Conservation (phyloP, 2,113 vertebrate genomes). For the Xiphophorus couchianus region DNA sequence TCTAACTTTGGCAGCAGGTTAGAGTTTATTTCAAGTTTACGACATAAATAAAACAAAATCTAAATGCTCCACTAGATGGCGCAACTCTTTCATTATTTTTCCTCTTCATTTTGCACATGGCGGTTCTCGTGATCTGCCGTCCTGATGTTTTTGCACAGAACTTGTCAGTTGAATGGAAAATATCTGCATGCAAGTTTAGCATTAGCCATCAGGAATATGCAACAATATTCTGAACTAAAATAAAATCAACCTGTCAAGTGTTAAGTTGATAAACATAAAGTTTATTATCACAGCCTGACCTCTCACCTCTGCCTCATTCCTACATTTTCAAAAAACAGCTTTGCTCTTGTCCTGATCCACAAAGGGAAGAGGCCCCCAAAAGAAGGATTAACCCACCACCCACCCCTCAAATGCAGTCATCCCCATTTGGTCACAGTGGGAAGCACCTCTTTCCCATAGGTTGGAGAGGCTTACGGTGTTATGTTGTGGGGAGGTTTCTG, state of each 20-base stretch:
- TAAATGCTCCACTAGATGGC: slow-evolving; percentile 61
- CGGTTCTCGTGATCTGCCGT: background rate
- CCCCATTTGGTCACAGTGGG: slow-evolving; percentile 32
- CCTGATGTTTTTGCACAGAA: background rate
- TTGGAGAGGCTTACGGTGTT: slow-evolving; percentile 35
- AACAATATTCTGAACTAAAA: background rate
- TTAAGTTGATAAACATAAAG: slow-evolving; percentile 23
- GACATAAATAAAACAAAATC: background rate
- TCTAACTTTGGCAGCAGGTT: background rate
- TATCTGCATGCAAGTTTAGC: background rate
- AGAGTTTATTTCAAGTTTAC: background rate
- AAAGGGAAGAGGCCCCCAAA: background rate
- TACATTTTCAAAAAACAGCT: slow-evolving; percentile 49
- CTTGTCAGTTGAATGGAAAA: background rate
- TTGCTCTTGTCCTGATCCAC: background rate
- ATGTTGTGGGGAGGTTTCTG: slow-evolving; percentile 28
- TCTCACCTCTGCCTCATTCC: slow-evolving; percentile 52
- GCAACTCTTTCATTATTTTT: background rate
- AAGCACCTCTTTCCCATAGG: slow-evolving; percentile 66
- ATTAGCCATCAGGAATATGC: background rate
- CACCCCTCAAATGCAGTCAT: background rate
- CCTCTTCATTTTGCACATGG: background rate
- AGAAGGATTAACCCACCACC: background rate
- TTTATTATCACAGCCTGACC: slow-evolving; percentile 63
- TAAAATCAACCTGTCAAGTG: background rate